A percentile compares a stretch with the other conserved stretches of the same genome.
phyloP scores from a whole-genome alignment of 2,113 vertebrate species.

The Tragelaphus strepsiceros region DNA sequence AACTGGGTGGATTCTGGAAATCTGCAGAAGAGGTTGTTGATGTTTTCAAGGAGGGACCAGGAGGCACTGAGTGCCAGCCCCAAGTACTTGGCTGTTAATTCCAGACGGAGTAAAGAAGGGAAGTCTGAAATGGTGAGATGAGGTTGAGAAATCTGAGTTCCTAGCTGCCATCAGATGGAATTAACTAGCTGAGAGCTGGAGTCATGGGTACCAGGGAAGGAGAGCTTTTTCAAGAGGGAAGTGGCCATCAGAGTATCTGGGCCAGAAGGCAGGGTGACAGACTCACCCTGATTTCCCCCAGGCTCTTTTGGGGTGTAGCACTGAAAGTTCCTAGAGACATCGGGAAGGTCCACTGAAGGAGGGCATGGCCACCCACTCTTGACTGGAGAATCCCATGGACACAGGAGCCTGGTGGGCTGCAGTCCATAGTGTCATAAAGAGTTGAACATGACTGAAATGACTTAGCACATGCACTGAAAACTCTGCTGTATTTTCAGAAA shows the following conservation, averaged over 20 bases:
- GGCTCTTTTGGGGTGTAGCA: not conserved
- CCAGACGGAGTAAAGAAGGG: not conserved
- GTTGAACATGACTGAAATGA: not conserved
- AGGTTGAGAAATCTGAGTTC: not conserved
- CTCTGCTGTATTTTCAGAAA: not conserved
- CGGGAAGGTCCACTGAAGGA: not conserved
- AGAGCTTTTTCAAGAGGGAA: not conserved
- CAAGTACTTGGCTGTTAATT: not conserved
- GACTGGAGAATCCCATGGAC: not conserved
- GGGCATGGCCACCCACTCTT: not conserved
- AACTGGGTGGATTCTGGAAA: not conserved
- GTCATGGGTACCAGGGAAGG: not conserved
- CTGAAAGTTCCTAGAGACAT: not conserved
- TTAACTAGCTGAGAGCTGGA: not conserved
- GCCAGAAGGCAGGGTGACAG: accelerated
- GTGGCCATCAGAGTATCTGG: accelerated
- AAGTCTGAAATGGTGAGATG: not conserved
- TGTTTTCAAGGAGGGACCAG: not conserved
- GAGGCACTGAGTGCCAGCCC: not conserved
- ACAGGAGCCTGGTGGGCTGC: not conserved
- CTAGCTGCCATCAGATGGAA: not conserved
- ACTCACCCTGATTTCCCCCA: not conserved
- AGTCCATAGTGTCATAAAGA: not conserved
- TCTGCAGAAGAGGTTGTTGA: accelerated
- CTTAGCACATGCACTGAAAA: not conserved